Conservation (phyloP, 1,140 invertebrate species). For the Dolichoris vasculosae region DNA sequence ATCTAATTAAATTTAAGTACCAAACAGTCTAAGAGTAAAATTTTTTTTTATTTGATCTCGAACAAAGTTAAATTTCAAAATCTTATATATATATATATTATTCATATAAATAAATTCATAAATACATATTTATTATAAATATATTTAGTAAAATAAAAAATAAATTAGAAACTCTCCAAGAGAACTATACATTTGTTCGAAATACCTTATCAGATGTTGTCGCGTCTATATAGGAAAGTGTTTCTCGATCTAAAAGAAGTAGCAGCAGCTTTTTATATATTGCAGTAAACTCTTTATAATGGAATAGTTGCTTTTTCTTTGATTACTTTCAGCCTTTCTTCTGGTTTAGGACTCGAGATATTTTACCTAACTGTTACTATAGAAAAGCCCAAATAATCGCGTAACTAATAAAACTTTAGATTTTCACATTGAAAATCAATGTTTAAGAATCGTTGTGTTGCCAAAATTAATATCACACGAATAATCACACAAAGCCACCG, state of each 20-base stretch:
- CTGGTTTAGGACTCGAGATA: background rate
- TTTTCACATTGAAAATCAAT: background rate
- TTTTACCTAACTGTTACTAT: background rate
- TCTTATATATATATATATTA: too few relatives aligned
- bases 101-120: too few relatives aligned
- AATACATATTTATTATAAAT: too few relatives aligned
- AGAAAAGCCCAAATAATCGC: background rate
- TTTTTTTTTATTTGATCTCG: too few relatives aligned
- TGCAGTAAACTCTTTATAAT: background rate
- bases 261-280: background rate
- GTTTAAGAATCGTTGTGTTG: background rate
- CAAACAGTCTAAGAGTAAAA: background rate
- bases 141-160: too few relatives aligned
- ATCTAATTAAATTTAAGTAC: background rate
- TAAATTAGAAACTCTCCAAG: too few relatives aligned
- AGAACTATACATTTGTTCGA: too few relatives aligned
- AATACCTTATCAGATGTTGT: background rate
- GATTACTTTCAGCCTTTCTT: background rate
- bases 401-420: background rate
- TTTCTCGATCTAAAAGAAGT: background rate
- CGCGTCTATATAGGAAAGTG: background rate
- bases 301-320: background rate
- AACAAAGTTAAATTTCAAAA: too few relatives aligned
- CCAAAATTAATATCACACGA: too few relatives aligned
- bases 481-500: too few relatives aligned